Percentiles rank a stretch among this genome's conserved stretches.
Evolutionary conservation across 1,140 invertebrate genomes (phyloP).

Genomic region (Lamellibrachia luymesi): DNA sequence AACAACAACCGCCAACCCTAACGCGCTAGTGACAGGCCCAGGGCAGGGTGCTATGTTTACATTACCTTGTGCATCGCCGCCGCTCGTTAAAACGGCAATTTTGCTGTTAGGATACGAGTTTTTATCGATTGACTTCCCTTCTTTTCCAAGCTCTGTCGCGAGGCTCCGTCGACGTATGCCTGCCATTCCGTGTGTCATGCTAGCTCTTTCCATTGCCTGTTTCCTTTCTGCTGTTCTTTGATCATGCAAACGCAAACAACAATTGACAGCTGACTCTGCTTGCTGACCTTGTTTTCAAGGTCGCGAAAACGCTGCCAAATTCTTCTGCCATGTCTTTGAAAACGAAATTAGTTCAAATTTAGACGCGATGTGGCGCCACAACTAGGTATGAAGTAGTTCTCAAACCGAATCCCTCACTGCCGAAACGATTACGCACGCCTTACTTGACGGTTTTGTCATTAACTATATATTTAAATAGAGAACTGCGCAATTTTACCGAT

Average conservation of each 20-base stretch:
- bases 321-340: neutral
- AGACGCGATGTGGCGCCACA: neutral
- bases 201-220: neutral
- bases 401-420: neutral
- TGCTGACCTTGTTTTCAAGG: neutral
- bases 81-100: conserved; percentile 89
- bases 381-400: neutral
- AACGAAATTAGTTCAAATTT: neutral
- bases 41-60: neutral
- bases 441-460: neutral
- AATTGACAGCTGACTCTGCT: conserved; percentile 1
- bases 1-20: too few relatives aligned
- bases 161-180: neutral
- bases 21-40: neutral
- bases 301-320: neutral
- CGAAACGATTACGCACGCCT: neutral
- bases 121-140: conserved; percentile 44
- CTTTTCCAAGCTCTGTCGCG: conserved; percentile 38
- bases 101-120: conserved; percentile 65
- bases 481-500: neutral
- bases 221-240: neutral
- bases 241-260: neutral
- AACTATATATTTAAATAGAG: neutral
- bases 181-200: neutral
- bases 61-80: conserved; percentile 84